A percentile compares a stretch with the other conserved stretches of the same genome.
Conservation (phyloP, 2,888 invertebrate species). For the Netelia inedita region DNA sequence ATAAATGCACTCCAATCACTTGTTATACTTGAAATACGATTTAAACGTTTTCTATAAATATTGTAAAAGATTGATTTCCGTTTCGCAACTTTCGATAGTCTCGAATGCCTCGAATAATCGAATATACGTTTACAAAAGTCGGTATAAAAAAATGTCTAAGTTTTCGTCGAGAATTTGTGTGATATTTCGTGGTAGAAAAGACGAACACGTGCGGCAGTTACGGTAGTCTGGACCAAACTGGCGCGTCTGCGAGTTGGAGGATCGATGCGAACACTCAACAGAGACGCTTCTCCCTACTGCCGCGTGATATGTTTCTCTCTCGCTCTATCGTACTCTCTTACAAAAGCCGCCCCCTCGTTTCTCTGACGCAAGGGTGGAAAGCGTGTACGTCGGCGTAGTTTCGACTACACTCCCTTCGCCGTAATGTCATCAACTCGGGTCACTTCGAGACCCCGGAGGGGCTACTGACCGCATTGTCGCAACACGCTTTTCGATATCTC, state of each 20-base stretch:
- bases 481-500: not conserved
- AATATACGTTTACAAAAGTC: not conserved
- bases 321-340: constrained; percentile 25
- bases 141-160: constrained; percentile 22
- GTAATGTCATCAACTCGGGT: constrained; percentile 9
- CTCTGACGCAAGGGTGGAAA: constrained; percentile 57
- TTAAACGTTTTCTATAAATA: not conserved
- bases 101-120: not conserved
- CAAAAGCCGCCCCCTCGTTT: constrained; percentile 54
- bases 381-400: constrained; percentile 32
- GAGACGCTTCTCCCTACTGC: constrained; percentile 54
- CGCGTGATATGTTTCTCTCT: constrained; percentile 16
- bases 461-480: constrained; percentile 32
- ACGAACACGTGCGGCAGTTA: constrained; percentile 65
- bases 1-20: constrained; percentile 6
- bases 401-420: not conserved
- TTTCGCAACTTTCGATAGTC: not conserved
- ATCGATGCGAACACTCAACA: constrained; percentile 79
- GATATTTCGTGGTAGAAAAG: constrained; percentile 12
- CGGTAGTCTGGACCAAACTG: constrained; percentile 82
- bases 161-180: not conserved
- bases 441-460: not conserved
- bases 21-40: constrained; percentile 1
- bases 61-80: not conserved
- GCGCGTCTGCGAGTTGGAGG: constrained; percentile 79